phyloP scores from a whole-genome alignment of 2,113 vertebrate genomes.

The Phalacrocorax aristotelis region DNA sequence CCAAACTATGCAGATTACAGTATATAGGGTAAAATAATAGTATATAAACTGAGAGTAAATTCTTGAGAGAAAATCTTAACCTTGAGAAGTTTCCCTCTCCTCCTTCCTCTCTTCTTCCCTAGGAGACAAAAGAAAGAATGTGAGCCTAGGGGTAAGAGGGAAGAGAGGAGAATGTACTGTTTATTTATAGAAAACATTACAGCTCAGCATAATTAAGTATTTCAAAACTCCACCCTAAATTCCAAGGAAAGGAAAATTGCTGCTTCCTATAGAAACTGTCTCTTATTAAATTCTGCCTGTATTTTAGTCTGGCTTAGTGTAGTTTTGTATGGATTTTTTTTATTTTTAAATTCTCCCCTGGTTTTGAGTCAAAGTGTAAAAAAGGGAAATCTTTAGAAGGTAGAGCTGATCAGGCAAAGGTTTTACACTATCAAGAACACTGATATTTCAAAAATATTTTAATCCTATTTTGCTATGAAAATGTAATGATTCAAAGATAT shows the following conservation, averaged over 20 bases:
- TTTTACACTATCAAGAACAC: neutral
- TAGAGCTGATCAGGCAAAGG: neutral
- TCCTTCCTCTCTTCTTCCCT: neutral
- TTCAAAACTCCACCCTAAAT: neutral
- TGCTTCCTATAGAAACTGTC: neutral
- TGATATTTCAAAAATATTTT: neutral
- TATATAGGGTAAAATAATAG: neutral
- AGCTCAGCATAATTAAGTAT: neutral
- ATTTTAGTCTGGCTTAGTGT: neutral
- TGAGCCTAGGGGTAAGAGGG: neutral
- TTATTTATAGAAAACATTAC: neutral
- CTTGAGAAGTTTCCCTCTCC: neutral
- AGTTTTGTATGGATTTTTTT: neutral
- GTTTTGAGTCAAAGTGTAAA: neutral
- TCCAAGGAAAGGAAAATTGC: neutral
- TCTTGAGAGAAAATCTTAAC: neutral
- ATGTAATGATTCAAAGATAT: neutral
- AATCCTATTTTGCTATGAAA: neutral
- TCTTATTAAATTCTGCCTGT: neutral
- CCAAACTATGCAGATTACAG: neutral
- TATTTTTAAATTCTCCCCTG: neutral
- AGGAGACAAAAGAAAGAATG: neutral
- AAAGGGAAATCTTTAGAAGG: neutral
- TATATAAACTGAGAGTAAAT: neutral
- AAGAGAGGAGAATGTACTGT: neutral